phyloP scores from a whole-genome alignment of 2,888 invertebrate genomes.

The Acrocyrtus sp. region DNA sequence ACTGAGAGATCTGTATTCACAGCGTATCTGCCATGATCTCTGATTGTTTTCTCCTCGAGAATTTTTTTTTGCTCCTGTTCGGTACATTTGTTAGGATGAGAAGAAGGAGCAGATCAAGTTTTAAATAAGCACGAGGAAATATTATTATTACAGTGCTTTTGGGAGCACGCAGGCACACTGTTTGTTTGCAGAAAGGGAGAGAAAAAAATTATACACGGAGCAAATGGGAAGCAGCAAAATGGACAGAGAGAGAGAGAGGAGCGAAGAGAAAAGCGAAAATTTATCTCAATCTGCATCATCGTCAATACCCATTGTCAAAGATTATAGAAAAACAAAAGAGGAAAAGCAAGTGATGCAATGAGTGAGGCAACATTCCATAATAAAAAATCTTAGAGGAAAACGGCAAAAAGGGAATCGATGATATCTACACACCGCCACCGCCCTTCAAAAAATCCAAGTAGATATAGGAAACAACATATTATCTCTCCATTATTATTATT shows the following conservation, averaged over 20 bases:
- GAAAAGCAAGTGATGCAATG: slow-evolving; percentile 24
- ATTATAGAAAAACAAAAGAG: slow-evolving; percentile 11
- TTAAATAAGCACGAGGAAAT: slow-evolving; percentile 52
- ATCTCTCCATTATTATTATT: too few species aligned
- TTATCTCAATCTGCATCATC: too few species aligned
- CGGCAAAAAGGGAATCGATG: slow-evolving; percentile 29
- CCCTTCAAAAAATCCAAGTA: too few species aligned
- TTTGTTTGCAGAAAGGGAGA: slow-evolving; percentile 38
- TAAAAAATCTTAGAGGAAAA: slow-evolving; percentile 21
- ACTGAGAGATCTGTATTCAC: too few species aligned
- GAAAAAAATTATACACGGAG: too few species aligned
- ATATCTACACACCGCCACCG: slow-evolving; percentile 6
- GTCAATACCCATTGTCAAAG: not conserved
- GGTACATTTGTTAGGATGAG: slow-evolving; percentile 5
- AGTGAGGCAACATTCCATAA: slow-evolving; percentile 36
- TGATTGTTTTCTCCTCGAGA: slow-evolving; percentile 5
- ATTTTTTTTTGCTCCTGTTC: slow-evolving; percentile 7
- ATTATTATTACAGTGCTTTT: slow-evolving; percentile 32
- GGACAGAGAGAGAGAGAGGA: slow-evolving; percentile 7
- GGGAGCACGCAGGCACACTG: slow-evolving; percentile 47
- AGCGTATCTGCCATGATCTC: too few species aligned
- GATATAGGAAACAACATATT: too few species aligned
- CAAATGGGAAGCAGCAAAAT: too few species aligned
- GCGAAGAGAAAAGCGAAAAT: slow-evolving; percentile 3
- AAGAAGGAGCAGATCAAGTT: slow-evolving; percentile 49